These are phyloP conservation scores for Stenotaenia linearis DNA, from an alignment of 2,888 invertebrate genomes.

Conservation along the genomic window DNA sequence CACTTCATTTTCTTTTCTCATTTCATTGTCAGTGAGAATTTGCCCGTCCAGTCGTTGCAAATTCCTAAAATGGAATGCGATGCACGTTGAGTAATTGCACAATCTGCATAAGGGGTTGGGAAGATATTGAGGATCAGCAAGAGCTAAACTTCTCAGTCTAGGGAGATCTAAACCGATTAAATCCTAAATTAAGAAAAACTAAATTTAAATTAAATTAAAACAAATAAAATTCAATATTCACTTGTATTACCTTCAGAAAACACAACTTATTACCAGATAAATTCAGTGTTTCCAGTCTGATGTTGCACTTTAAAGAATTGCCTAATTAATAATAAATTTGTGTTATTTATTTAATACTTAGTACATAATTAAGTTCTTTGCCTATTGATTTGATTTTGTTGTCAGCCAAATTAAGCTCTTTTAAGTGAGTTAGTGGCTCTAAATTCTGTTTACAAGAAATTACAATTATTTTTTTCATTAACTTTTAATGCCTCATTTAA, in stretches of 20 bases:
- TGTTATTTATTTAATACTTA: too few species aligned
- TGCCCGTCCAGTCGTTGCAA: not conserved
- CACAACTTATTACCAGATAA: conserved; percentile 28
- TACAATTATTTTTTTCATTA: not conserved
- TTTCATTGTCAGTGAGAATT: not conserved
- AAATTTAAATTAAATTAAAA: too few species aligned
- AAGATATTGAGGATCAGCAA: conserved; percentile 9
- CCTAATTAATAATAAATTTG: conserved; percentile 9
- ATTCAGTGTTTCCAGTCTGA: conserved; percentile 13
- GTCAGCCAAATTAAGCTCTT: conserved; percentile 14
- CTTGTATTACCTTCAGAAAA: conserved; percentile 9
- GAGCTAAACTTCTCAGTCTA: not conserved
- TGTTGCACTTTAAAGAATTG: not conserved
- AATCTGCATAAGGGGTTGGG: not conserved
- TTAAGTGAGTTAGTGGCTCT: conserved; percentile 4
- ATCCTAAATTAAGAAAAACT: not conserved
- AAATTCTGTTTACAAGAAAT: not conserved
- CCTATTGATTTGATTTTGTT: conserved; percentile 5
- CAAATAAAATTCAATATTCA: too few species aligned
- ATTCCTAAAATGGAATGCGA: not conserved
- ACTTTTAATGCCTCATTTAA: not conserved
- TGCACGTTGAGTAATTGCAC: conserved; percentile 13
- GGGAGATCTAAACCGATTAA: not conserved
- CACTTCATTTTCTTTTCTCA: conserved; percentile 3
- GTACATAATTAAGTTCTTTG: not conserved